Evolutionary conservation across 2,888 invertebrate genomes (phyloP).

Genomic region (Pseudococcus jackbeardsleyi): DNA sequence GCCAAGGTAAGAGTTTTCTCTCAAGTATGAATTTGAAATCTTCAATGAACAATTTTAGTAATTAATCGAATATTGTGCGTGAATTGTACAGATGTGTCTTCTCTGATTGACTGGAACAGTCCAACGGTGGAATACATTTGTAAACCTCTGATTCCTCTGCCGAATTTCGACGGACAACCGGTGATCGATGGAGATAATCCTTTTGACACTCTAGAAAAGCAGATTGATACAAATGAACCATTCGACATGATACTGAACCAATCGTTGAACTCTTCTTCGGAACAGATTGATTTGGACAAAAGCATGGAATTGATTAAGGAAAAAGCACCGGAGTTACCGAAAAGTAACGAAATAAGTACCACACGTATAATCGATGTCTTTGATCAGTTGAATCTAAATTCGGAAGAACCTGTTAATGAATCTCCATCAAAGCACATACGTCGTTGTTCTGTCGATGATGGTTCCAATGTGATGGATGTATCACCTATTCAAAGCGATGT

Average conservation of each 20-base stretch:
- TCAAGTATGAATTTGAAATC: background rate
- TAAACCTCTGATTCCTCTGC: slow-evolving; percentile 46
- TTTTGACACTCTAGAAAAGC: slow-evolving; percentile 26
- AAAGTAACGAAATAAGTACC: background rate
- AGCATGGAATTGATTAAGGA: background rate
- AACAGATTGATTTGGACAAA: background rate
- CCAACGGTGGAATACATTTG: background rate
- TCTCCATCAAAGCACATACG: background rate
- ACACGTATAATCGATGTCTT: background rate
- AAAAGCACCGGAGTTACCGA: background rate
- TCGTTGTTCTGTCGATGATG: background rate
- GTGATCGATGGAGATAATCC: slow-evolving; percentile 48
- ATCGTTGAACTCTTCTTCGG: slow-evolving; percentile 35
- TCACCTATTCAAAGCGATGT: background rate
- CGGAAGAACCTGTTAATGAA: background rate
- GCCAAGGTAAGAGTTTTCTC: background rate
- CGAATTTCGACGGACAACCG: slow-evolving; percentile 10
- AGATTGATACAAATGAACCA: slow-evolving; percentile 39
- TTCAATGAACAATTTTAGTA: background rate
- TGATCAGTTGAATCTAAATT: background rate
- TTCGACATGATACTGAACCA: slow-evolving; percentile 37
- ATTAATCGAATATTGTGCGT: background rate
- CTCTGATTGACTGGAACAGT: slow-evolving; percentile 52
- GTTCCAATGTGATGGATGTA: background rate
- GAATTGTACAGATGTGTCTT: background rate